Conservation (phyloP, 2,113 vertebrate genomes). For the Trematomus loennbergii region DNA sequence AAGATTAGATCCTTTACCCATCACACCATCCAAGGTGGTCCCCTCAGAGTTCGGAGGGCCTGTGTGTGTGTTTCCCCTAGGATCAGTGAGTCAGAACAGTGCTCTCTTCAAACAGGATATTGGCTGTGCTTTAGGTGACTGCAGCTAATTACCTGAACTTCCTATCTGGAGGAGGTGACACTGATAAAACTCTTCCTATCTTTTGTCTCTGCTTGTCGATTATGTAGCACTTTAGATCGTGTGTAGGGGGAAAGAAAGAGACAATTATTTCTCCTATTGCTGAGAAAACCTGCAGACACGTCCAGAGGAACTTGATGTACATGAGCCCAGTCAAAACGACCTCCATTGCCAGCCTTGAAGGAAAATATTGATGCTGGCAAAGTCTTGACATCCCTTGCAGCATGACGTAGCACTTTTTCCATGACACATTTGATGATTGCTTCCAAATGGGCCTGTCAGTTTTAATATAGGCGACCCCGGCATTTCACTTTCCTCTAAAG, state of each 20-base stretch:
- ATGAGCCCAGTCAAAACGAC: constrained; percentile 56
- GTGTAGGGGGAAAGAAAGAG: constrained; percentile 12
- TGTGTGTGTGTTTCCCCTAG: constrained; percentile 31
- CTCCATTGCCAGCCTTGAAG: constrained; percentile 64
- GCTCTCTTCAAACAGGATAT: constrained; percentile 80
- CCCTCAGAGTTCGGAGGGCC: constrained; percentile 28
- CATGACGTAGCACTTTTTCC: constrained; percentile 84
- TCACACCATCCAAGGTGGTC: constrained; percentile 64
- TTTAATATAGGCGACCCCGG: constrained; percentile 77
- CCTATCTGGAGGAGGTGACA: constrained; percentile 81
- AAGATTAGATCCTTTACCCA: constrained; percentile 61
- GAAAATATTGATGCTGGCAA: constrained; percentile 85
- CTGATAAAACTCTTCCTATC: constrained; percentile 77
- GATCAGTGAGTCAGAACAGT: constrained; percentile 81
- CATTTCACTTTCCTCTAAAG: constrained; percentile 81
- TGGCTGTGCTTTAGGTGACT: constrained; percentile 71
- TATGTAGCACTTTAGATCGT: constrained; percentile 31
- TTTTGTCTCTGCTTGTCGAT: constrained; percentile 59
- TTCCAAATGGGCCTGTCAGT: constrained; percentile 86
- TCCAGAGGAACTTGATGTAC: constrained; percentile 55
- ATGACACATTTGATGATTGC: constrained; percentile 86
- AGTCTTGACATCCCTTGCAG: constrained; percentile 64
- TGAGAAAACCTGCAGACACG: constrained; percentile 40
- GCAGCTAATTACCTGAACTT: constrained; percentile 80
- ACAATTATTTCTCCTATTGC: constrained; percentile 14